These are phyloP conservation scores for Desmodus rotundus DNA, from an alignment of 2,113 vertebrate species.

Conservation along the genomic window DNA sequence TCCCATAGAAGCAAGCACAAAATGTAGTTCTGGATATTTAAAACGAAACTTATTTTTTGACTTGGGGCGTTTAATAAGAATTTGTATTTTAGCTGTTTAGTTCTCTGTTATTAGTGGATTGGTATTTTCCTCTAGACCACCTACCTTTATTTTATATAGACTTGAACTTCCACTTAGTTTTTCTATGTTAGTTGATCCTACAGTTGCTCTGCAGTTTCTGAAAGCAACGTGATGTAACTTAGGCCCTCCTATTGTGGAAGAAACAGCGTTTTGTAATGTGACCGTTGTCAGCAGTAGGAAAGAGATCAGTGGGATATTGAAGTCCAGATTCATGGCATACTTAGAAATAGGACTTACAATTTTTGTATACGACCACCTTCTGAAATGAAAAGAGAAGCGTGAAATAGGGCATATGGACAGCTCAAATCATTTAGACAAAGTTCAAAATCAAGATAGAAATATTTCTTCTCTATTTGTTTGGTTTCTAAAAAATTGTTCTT, in stretches of 20 bases:
- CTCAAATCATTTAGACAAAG: neutral
- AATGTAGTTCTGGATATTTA: neutral
- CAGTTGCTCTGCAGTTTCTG: constrained; percentile 12
- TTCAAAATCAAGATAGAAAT: neutral
- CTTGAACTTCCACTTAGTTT: constrained; percentile 31
- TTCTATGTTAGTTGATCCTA: constrained; percentile 1
- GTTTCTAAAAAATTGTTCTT: neutral
- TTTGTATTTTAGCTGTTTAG: constrained; percentile 36
- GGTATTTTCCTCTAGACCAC: neutral
- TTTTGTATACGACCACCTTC: neutral
- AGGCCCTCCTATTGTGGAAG: constrained; percentile 9
- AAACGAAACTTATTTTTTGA: neutral
- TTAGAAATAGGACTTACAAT: neutral
- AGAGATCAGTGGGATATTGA: neutral
- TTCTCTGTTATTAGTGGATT: constrained; percentile 46
- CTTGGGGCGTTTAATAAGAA: neutral
- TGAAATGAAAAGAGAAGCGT: neutral
- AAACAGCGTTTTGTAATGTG: constrained; percentile 47
- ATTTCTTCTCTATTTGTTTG: neutral
- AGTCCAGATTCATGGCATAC: neutral
- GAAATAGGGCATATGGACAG: neutral
- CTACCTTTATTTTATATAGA: constrained; percentile 22
- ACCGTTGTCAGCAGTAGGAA: neutral
- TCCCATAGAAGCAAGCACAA: neutral
- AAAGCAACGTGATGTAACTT: neutral